Conservation (phyloP, 2,888 invertebrate species). For the Panzeria rudis region DNA sequence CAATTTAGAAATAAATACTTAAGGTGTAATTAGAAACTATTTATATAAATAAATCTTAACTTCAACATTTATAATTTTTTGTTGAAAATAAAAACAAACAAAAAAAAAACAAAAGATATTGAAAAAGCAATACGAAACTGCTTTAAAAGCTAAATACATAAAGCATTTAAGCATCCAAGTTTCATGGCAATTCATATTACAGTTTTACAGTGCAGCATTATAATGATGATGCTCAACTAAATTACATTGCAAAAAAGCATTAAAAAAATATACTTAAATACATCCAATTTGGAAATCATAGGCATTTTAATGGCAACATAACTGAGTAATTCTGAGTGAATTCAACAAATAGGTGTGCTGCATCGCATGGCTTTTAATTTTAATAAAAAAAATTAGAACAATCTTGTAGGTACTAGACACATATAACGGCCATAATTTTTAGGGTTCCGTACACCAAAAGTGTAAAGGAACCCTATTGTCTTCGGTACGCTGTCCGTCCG, state of each 20-base stretch:
- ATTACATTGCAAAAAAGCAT: neutral
- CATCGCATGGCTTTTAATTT: too few relatives aligned
- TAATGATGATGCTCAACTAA: slow-evolving; percentile 6
- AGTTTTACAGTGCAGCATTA: neutral
- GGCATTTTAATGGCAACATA: neutral
- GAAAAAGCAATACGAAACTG: neutral
- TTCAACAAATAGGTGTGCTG: too few relatives aligned
- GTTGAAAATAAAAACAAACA: slow-evolving; percentile 9
- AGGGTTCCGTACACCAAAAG: too few relatives aligned
- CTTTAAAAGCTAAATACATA: neutral
- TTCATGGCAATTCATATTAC: slow-evolving; percentile 12
- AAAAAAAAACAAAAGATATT: neutral
- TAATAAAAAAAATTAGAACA: too few relatives aligned
- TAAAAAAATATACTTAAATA: neutral
- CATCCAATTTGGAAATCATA: slow-evolving; percentile 11
- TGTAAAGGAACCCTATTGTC: too few relatives aligned
- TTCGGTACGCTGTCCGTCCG: too few relatives aligned
- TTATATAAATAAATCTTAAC: neutral
- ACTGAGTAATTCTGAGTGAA: too few relatives aligned
- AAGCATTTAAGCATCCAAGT: neutral
- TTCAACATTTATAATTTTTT: neutral
- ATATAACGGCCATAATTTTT: too few relatives aligned
- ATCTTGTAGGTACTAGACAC: too few relatives aligned
- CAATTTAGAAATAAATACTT: slow-evolving; percentile 34
- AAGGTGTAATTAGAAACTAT: slow-evolving; percentile 41